Evolutionary conservation across 2,113 vertebrate genomes (phyloP), one percentile per base, ranked within the genome.

Genomic region (Ptyas mucosa): DNA sequence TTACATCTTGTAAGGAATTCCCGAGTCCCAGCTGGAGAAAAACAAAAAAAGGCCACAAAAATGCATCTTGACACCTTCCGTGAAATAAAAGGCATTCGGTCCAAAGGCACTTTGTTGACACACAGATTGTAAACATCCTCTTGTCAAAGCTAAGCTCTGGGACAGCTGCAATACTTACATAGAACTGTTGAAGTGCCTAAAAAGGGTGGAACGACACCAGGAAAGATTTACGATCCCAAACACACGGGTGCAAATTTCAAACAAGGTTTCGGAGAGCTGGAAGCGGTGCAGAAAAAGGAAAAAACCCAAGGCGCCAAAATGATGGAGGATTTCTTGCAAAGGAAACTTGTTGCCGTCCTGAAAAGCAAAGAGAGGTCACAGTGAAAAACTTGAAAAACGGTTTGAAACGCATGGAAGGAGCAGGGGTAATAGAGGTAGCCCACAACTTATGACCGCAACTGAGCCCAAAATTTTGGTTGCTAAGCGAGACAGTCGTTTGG

Each of bases 121-220:
- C 87, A 21, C 0, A 10, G 15, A 23, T 26, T 75, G 58, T 88
- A 92, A 88, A 89, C 87, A 92, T 88, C 87, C 91, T 75, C 57
- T 64, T 18, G 55, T 39, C 51, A 12, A 46, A 0, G 1, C 51
- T 89, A 92, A 92, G 69, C 87, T 64, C 58, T 9, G 3, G 20
- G 87, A 89, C 58, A 29, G 87, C 58, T 29, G 51, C 8, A 14
- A 43, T 89, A 92, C 43, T 81, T 92, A 92, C 69, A 34, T 43
- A 54, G 54, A 92, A 92, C 7, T 2, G 14, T 49, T 92, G 23
- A 92, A 88, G 85, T 43, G 85, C 91, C 91, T 92, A 92, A 92
- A 88, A 92, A 88, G 91, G 91, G 91, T 53, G 85, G 53, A 88
- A 88, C 26, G n/a, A 53, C 24, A 53, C 15, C 2, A 29, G 57